These are phyloP conservation scores for Vanessa cardui DNA, from an alignment of 2,888 invertebrate species.

Conservation along the genomic window DNA sequence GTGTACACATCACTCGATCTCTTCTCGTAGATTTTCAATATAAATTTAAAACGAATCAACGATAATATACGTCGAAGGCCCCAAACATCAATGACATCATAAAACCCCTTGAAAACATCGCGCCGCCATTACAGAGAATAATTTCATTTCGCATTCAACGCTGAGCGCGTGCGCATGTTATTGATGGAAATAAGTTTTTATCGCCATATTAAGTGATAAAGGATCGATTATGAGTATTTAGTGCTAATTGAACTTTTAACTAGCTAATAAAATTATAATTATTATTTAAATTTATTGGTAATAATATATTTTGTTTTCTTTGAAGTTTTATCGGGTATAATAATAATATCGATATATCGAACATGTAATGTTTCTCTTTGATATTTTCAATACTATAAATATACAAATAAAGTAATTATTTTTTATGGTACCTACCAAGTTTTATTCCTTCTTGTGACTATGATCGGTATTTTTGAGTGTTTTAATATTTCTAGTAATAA, in stretches of 20 bases:
- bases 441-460: too few species aligned
- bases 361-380: too few species aligned
- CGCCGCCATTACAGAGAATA: constrained; percentile 33
- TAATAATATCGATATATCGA: constrained; percentile 31
- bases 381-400: too few species aligned
- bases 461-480: too few species aligned
- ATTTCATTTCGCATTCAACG: constrained; percentile 51
- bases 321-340: constrained; percentile 32
- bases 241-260: constrained; percentile 70
- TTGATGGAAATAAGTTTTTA: constrained; percentile 41
- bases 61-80: constrained; percentile 29
- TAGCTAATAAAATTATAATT: constrained; percentile 44
- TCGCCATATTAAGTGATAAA: constrained; percentile 52
- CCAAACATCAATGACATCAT: constrained; percentile 48
- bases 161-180: constrained; percentile 71
- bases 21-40: too few species aligned
- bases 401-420: too few species aligned
- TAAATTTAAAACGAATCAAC: too few species aligned
- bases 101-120: constrained; percentile 39
- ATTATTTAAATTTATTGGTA: not conserved
- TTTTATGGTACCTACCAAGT: too few species aligned
- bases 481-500: too few species aligned
- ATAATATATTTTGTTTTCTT: constrained; percentile 38
- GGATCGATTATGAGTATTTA: constrained; percentile 65
- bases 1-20: too few species aligned